Evolutionary conservation across 2,888 invertebrate species (phyloP).

Genomic region (Acrobeloides nanus): DNA sequence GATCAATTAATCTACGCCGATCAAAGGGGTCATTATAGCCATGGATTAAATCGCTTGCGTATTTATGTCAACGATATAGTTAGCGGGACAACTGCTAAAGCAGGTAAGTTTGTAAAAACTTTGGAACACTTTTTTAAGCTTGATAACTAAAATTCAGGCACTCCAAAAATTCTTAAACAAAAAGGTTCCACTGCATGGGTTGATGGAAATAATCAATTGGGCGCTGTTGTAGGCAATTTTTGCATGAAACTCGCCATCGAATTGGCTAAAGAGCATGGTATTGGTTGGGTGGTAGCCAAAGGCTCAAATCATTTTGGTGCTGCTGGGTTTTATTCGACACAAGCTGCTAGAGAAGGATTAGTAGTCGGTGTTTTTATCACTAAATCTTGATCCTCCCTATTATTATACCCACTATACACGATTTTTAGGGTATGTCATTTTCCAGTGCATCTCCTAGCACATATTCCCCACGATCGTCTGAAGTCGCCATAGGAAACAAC

Average conservation of each 20-base stretch:
- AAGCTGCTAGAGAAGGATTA: conserved; percentile 45
- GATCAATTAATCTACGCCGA: conserved; percentile 25
- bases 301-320: conserved; percentile 76
- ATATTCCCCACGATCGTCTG: conserved; percentile 70
- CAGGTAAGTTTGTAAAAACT: too few species aligned
- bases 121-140: too few species aligned
- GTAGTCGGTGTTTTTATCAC: conserved; percentile 14
- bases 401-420: too few species aligned
- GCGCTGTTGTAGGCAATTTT: conserved; percentile 68
- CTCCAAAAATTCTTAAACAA: conserved; percentile 29
- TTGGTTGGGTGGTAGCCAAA: conserved; percentile 67
- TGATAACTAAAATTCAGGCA: too few species aligned
- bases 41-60: conserved; percentile 75
- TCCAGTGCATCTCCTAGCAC: conserved; percentile 85
- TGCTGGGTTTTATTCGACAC: conserved; percentile 73
- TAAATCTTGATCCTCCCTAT: too few species aligned
- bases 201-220: conserved; percentile 73
- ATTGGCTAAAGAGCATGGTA: conserved; percentile 72
- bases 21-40: conserved; percentile 71
- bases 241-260: conserved; percentile 65
- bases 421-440: conserved; percentile 69
- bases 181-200: conserved; percentile 60
- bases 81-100: too few species aligned
- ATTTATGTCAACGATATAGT: conserved; percentile 52
- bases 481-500: conserved; percentile 74